Percentiles rank a stretch among this genome's conserved stretches.
These are phyloP conservation scores for Athripsodes cinereus DNA, from an alignment of 2,888 invertebrate genomes.

Conservation along the genomic window DNA sequence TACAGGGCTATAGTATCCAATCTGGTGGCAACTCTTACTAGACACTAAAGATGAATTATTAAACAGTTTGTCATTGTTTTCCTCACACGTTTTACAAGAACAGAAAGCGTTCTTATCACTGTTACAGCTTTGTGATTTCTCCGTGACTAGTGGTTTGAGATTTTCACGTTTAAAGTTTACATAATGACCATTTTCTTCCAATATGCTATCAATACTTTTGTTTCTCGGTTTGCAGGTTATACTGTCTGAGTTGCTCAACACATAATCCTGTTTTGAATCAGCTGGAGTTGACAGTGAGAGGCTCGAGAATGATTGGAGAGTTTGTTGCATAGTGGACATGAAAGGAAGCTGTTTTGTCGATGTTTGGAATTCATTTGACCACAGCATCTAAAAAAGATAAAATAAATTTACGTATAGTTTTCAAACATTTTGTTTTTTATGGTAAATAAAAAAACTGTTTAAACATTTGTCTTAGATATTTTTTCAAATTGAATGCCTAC, in stretches of 20 bases:
- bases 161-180: conserved; percentile 27
- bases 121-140: conserved; percentile 24
- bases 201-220: conserved; percentile 28
- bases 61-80: conserved; percentile 6
- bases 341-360: conserved; percentile 41
- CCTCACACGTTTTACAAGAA: conserved; percentile 18
- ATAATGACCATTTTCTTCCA: conserved; percentile 28
- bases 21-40: conserved; percentile 27
- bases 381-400: conserved; percentile 46
- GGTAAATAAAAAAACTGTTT: too few relatives aligned
- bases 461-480: too few relatives aligned
- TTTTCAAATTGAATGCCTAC: too few relatives aligned
- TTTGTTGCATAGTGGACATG: conserved; percentile 37
- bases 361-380: conserved; percentile 45
- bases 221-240: conserved; percentile 21
- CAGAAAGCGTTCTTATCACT: conserved; percentile 23
- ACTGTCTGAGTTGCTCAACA: conserved; percentile 17
- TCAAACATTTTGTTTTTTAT: too few relatives aligned
- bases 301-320: conserved; percentile 38
- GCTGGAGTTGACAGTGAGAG: conserved; percentile 34
- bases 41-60: conserved; percentile 19
- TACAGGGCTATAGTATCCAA: conserved; percentile 42
- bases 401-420: too few relatives aligned
- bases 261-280: conserved; percentile 31
- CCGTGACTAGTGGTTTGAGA: conserved; percentile 23